Evolutionary conservation across 2,888 invertebrate genomes (phyloP).

Genomic region (Pelosia muscerda): DNA sequence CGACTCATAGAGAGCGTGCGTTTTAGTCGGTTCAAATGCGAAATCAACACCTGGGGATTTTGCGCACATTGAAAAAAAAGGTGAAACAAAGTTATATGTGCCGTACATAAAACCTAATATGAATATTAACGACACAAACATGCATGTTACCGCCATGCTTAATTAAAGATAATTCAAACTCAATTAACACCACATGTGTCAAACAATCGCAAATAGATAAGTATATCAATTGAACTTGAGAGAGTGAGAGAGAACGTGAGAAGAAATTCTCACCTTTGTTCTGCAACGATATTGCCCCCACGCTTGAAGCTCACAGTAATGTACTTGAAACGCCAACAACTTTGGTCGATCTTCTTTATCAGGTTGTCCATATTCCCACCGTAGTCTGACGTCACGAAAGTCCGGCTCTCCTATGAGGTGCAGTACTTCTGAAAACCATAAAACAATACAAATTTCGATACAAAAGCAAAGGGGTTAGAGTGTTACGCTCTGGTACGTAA

Average conservation of each 20-base stretch:
- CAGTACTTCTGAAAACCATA: conserved; percentile 82
- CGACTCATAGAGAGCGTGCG: too few relatives aligned
- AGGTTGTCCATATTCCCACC: conserved; percentile 87
- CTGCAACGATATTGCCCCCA: conserved; percentile 93
- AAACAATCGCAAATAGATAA: not conserved
- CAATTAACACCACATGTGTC: not conserved
- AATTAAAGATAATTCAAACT: not conserved
- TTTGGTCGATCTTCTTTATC: conserved; percentile 74
- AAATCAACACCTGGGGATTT: too few relatives aligned
- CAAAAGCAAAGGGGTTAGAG: conserved; percentile 37
- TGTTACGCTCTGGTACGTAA: conserved; percentile 62
- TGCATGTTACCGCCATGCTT: not conserved
- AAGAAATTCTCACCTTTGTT: conserved; percentile 83
- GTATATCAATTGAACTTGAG: not conserved
- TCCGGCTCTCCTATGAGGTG: conserved; percentile 89
- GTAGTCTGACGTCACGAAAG: conserved; percentile 88
- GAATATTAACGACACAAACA: not conserved
- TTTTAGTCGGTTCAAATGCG: too few relatives aligned
- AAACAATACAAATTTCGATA: conserved; percentile 18
- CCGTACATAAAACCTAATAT: not conserved
- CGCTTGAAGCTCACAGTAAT: conserved; percentile 93
- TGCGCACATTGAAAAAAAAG: too few relatives aligned
- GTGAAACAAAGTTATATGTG: too few relatives aligned
- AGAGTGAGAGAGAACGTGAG: too few relatives aligned
- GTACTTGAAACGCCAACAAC: conserved; percentile 89